Percentiles rank a stretch among this genome's conserved stretches.
These are phyloP conservation scores for Mesocricetus auratus DNA, from an alignment of 2,113 vertebrate genomes.

Conservation along the genomic window DNA sequence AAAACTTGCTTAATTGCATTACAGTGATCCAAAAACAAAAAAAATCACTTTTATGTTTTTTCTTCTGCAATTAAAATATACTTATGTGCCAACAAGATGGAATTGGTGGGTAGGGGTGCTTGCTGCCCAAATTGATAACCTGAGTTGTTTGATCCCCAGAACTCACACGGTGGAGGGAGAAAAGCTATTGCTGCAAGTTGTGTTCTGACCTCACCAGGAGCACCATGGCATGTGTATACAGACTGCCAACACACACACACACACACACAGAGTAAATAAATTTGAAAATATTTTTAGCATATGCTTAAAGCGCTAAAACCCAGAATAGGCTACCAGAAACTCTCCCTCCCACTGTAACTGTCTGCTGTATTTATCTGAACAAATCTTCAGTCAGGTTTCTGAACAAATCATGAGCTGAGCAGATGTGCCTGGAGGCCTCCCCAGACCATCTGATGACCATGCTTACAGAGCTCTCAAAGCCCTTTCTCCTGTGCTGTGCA, in stretches of 20 bases:
- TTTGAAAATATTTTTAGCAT: neutral
- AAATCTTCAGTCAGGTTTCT: constrained; percentile 30
- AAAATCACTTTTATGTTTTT: neutral
- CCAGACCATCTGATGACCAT: neutral
- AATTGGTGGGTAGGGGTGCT: too few relatives aligned
- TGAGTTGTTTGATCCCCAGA: neutral
- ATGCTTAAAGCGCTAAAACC: neutral
- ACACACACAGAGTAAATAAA: neutral
- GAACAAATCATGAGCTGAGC: constrained; percentile 51
- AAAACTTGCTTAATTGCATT: neutral
- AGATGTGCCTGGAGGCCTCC: neutral
- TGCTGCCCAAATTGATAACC: neutral
- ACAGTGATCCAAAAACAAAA: neutral
- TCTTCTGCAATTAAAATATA: neutral
- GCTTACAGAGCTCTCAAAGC: neutral
- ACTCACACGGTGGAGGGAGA: too few relatives aligned
- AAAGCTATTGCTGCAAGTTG: neutral
- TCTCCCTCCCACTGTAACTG: neutral
- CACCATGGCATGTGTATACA: too few relatives aligned
- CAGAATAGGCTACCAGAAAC: neutral
- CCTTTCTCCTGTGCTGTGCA: neutral
- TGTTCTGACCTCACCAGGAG: neutral
- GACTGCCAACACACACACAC: neutral
- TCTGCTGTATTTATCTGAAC: neutral
- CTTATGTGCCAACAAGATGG: too few relatives aligned